phyloP scores from a whole-genome alignment of 1,140 invertebrate genomes.

The Neodiprion lecontei region DNA sequence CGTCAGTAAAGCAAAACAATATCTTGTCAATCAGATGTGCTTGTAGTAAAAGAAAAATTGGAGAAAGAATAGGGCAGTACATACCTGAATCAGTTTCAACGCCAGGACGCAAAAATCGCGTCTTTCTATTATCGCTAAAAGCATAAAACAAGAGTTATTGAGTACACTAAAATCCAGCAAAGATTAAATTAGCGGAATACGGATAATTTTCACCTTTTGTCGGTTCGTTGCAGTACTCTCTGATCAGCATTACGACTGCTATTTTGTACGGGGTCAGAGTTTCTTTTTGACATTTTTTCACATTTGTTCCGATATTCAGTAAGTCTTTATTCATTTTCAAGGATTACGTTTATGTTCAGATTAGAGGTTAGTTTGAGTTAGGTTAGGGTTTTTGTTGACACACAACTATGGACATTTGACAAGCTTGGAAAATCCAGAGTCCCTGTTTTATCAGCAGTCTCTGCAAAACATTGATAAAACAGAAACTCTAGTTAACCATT shows the following conservation, averaged over 20 bases:
- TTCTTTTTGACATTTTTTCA: slow-evolving; percentile 53
- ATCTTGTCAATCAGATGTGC: not conserved
- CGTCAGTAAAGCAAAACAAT: slow-evolving; percentile 10
- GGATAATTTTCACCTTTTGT: slow-evolving; percentile 52
- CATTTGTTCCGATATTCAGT: slow-evolving; percentile 49
- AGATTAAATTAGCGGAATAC: slow-evolving; percentile 27
- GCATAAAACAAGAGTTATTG: slow-evolving; percentile 30
- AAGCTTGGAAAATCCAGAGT: too few relatives aligned
- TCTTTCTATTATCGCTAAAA: slow-evolving; percentile 49
- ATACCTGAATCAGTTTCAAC: slow-evolving; percentile 69
- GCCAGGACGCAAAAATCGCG: slow-evolving; percentile 69
- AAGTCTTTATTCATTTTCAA: slow-evolving; percentile 53
- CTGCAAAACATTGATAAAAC: too few relatives aligned
- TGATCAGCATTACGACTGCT: slow-evolving; percentile 62
- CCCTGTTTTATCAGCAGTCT: too few relatives aligned
- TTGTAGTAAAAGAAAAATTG: slow-evolving; percentile 5
- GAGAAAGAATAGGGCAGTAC: not conserved
- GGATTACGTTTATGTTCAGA: not conserved
- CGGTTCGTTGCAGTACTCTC: slow-evolving; percentile 61
- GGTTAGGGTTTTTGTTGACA: too few relatives aligned
- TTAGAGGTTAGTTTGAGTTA: too few relatives aligned
- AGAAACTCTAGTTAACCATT: too few relatives aligned
- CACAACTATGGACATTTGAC: too few relatives aligned
- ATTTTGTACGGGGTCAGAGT: slow-evolving; percentile 66
- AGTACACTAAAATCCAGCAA: slow-evolving; percentile 25